Conservation (phyloP, 2,797 vertebrate genomes). For the Galago senegalensis region DNA sequence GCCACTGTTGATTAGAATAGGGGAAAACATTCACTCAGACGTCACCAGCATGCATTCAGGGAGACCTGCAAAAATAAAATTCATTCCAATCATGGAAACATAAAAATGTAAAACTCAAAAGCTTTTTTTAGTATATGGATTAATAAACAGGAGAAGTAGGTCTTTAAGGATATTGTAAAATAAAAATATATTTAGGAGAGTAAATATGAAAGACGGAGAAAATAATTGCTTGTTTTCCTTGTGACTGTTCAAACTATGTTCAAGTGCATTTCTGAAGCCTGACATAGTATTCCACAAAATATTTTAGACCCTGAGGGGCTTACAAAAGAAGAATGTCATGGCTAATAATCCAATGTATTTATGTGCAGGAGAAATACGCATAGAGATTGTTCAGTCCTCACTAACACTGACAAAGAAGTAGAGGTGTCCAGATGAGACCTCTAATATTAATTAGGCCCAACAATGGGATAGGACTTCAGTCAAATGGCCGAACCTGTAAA, state of each 20-base stretch:
- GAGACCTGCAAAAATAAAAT: background rate
- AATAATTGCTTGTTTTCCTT: background rate
- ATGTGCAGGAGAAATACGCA: background rate
- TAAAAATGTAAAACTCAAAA: background rate
- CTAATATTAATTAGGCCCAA: background rate
- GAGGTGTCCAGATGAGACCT: background rate
- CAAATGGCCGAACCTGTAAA: background rate
- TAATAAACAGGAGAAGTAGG: background rate
- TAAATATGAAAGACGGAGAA: background rate
- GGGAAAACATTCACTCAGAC: background rate
- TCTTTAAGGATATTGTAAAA: background rate
- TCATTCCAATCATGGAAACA: background rate
- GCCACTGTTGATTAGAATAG: background rate
- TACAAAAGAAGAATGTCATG: background rate
- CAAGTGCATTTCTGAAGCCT: background rate
- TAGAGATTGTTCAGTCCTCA: background rate
- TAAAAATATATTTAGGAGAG: background rate
- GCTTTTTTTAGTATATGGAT: background rate
- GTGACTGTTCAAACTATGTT: background rate
- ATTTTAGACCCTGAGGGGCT: background rate
- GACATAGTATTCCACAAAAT: background rate
- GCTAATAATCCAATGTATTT: background rate
- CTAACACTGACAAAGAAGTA: background rate
- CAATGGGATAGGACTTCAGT: background rate
- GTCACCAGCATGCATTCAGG: background rate